phyloP scores from a whole-genome alignment of 2,113 vertebrate species.

The Trematomus loennbergii region DNA sequence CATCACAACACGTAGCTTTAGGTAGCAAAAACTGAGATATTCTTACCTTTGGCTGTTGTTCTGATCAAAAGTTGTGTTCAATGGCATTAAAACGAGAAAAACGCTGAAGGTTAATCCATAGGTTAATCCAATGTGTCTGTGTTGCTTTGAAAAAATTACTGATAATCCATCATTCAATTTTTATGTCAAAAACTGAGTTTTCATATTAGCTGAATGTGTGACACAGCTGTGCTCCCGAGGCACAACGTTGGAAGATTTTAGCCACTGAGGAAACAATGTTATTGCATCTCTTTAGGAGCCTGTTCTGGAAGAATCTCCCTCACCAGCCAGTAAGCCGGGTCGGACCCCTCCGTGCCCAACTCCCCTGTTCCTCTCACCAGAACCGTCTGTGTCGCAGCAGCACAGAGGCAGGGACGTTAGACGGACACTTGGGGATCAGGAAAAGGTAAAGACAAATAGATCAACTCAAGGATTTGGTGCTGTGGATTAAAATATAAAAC shows the following conservation, averaged over 20 bases:
- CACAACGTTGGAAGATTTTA: neutral
- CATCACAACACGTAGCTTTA: no score
- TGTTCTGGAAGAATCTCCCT: constrained; percentile 32
- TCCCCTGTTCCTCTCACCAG: constrained; percentile 67
- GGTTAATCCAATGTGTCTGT: no score
- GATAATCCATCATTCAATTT: no score
- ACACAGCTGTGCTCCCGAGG: neutral
- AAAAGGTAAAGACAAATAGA: constrained; percentile 53
- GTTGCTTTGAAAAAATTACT: no score
- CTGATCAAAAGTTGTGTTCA: no score
- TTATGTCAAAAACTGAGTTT: no score
- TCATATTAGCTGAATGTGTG: neutral
- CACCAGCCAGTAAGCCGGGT: constrained; percentile 11
- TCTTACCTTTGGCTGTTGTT: no score
- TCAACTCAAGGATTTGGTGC: neutral
- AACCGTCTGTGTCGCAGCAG: constrained; percentile 82
- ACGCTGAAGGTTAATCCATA: no score
- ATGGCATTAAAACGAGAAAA: no score
- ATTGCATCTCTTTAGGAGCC: constrained; percentile 71
- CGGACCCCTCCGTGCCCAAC: constrained; percentile 55
- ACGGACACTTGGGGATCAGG: constrained; percentile 56
- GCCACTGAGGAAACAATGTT: neutral
- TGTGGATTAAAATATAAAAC: neutral
- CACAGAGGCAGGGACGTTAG: constrained; percentile 77
- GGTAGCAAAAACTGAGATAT: no score